Evolutionary conservation across 2,113 vertebrate genomes (phyloP).

Genomic region (mouse (Mus musculus)): DNA sequence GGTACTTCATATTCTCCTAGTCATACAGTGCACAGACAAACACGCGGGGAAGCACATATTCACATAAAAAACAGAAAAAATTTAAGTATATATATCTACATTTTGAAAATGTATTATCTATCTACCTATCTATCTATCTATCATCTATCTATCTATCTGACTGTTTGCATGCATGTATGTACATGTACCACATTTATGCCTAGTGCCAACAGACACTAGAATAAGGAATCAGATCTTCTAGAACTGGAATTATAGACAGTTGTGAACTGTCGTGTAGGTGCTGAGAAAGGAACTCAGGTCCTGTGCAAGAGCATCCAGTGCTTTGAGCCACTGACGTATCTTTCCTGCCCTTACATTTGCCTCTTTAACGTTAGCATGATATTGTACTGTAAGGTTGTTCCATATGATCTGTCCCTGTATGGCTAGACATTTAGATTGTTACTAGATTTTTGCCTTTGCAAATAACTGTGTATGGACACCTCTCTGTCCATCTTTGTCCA

Average conservation of each 20-base stretch:
- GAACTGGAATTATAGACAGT: background rate
- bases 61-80: background rate
- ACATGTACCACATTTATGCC: background rate
- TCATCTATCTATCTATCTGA: too few species aligned
- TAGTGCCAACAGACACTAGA: background rate
- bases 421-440: background rate
- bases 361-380: background rate
- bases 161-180: too few species aligned
- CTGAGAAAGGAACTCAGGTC: background rate
- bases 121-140: too few species aligned
- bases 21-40: background rate
- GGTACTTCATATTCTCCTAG: background rate
- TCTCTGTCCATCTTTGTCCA: background rate
- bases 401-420: background rate
- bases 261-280: background rate
- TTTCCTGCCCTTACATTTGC: background rate
- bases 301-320: background rate
- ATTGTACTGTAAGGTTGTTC: background rate
- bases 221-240: background rate
- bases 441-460: background rate
- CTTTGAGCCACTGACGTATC: background rate
- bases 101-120: background rate
- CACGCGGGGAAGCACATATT: background rate
- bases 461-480: background rate
- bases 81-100: background rate